Evolutionary conservation across 35 echinoderm and acorn worm genomes (phyloP).

Genomic region (Patiria miniata): DNA sequence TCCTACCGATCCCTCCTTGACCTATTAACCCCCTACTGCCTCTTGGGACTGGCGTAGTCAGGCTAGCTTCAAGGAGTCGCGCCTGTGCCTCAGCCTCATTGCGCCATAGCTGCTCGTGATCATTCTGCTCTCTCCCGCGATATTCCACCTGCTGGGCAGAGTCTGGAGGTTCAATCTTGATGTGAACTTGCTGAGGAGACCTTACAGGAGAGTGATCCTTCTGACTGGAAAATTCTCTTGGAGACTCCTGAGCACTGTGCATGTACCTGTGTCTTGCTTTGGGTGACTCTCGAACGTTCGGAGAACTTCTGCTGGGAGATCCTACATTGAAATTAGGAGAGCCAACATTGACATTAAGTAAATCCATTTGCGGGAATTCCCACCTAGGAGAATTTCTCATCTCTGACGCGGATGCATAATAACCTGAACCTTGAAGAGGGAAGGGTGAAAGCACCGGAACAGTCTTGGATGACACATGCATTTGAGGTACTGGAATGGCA

Average conservation of each 20-base stretch:
- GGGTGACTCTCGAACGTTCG: background rate
- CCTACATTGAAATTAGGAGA: background rate
- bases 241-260: background rate
- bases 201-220: background rate
- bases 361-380: background rate
- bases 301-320: background rate
- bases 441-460: constrained; percentile 64
- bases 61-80: background rate
- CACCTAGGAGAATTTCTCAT: background rate
- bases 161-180: constrained; percentile 21
- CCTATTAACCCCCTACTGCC: background rate
- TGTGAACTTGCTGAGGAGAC: background rate
- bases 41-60: background rate
- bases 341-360: background rate
- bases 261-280: background rate
- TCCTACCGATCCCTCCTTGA: background rate
- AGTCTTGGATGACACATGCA: constrained; percentile 56
- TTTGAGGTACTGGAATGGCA: constrained; percentile 18
- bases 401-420: background rate
- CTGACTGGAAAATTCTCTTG: background rate
- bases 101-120: background rate
- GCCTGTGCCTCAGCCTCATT: background rate
- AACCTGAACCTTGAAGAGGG: background rate
- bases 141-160: background rate
- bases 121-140: background rate